Conservation (phyloP, 2,888 invertebrate species). For the Liodrosophila aerea region DNA sequence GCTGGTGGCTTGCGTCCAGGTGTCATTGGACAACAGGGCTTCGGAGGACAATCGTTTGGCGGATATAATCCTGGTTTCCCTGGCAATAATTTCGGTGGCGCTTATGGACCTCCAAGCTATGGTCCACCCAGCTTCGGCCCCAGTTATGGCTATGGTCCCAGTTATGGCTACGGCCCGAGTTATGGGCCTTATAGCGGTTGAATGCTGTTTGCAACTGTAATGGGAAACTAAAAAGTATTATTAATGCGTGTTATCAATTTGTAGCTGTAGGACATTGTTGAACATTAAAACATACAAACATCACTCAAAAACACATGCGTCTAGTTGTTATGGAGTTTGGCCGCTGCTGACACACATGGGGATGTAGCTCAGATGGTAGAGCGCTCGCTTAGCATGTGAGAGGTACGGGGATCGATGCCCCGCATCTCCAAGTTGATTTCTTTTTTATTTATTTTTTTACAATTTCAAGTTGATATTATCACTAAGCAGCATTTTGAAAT, state of each 20-base stretch:
- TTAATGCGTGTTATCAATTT: constrained; percentile 33
- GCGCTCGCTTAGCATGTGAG: constrained; percentile 83
- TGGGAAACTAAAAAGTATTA: constrained; percentile 48
- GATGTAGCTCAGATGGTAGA: constrained; percentile 83
- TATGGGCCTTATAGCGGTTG: constrained; percentile 8
- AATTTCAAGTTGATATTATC: too few species aligned
- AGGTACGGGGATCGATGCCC: constrained; percentile 83
- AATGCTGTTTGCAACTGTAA: constrained; percentile 3
- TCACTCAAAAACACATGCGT: not conserved
- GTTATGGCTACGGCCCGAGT: constrained; percentile 29
- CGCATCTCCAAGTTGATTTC: constrained; percentile 79
- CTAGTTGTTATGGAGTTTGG: constrained; percentile 7
- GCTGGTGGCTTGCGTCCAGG: constrained; percentile 34
- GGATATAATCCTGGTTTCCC: constrained; percentile 5
- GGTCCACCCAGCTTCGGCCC: too few species aligned
- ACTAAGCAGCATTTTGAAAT: not conserved
- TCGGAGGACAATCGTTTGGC: too few species aligned
- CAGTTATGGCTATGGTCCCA: constrained; percentile 26
- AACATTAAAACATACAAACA: constrained; percentile 20
- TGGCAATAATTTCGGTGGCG: constrained; percentile 27
- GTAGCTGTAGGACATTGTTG: constrained; percentile 45
- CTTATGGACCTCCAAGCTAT: too few species aligned
- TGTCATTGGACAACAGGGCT: constrained; percentile 13
- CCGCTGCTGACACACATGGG: constrained; percentile 38
- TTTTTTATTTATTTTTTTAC: not conserved